Percentiles rank a stretch among this genome's conserved stretches.
Conservation (phyloP, 1,140 invertebrate genomes). For the Meloidogyne floridensis region DNA sequence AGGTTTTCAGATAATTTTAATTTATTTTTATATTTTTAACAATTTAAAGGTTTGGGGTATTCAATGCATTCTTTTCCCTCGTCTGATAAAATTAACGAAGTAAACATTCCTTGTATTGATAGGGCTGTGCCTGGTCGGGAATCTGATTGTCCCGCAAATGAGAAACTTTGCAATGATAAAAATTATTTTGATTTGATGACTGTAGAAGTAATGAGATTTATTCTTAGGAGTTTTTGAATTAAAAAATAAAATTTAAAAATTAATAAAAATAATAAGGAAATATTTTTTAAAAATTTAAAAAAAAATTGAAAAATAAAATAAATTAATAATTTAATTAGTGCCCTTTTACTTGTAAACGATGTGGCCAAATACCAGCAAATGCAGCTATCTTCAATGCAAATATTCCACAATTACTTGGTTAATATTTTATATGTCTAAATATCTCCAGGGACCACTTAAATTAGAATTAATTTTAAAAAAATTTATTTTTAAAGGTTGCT, state of each 20-base stretch:
- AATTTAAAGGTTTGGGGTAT: background rate
- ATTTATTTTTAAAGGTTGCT: conserved; percentile 6
- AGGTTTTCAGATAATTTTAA: background rate
- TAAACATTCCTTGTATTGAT: conserved; percentile 11
- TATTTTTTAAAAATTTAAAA: background rate
- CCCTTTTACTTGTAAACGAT: conserved; percentile 20
- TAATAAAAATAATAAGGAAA: background rate
- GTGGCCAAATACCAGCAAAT: background rate
- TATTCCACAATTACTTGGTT: conserved; percentile 2
- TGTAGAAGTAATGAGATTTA: background rate
- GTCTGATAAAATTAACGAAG: background rate
- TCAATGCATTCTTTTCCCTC: background rate
- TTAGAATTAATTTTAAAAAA: background rate
- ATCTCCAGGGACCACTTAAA: background rate
- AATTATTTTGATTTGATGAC: conserved; percentile 27
- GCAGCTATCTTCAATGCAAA: conserved; percentile 1
- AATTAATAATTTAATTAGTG: background rate
- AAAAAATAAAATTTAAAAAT: background rate
- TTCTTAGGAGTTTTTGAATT: no score
- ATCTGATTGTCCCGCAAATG: conserved; percentile 5
- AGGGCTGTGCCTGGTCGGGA: background rate
- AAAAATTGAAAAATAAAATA: background rate
- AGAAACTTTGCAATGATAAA: conserved; percentile 14
- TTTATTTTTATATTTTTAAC: background rate
- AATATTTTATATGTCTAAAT: background rate